Conservation (phyloP, 2,797 vertebrate genomes). For the Dallia pectoralis region DNA sequence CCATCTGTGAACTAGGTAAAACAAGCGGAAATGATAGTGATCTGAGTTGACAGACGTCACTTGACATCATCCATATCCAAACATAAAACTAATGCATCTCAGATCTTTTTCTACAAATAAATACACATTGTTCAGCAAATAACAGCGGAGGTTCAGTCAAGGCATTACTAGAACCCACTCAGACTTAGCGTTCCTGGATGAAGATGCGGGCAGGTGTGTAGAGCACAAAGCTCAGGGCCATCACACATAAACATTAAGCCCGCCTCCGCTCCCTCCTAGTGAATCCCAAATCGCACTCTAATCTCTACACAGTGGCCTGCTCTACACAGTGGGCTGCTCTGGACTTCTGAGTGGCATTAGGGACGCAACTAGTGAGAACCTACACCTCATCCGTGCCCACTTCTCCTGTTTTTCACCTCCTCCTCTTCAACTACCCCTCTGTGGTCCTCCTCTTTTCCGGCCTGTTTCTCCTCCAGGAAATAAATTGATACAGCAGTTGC, state of each 20-base stretch:
- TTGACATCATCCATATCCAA: too few species aligned
- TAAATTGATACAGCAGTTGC: slow-evolving; percentile 19
- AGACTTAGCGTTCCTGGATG: slow-evolving; percentile 19
- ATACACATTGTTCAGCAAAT: too few species aligned
- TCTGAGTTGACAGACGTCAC: too few species aligned
- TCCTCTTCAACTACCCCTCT: slow-evolving; percentile 17
- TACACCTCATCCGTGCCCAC: not conserved
- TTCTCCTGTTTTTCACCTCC: not conserved
- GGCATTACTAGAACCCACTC: too few species aligned
- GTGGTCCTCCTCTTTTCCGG: not conserved
- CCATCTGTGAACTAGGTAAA: too few species aligned
- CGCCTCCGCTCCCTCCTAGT: not conserved
- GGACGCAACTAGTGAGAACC: not conserved
- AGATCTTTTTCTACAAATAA: too few species aligned
- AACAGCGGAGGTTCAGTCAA: too few species aligned
- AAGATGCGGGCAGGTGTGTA: not conserved
- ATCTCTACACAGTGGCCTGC: not conserved
- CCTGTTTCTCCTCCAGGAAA: slow-evolving; percentile 20
- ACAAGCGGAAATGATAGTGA: not conserved
- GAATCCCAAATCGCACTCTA: not conserved
- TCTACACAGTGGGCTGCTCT: not conserved
- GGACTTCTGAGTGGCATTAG: not conserved
- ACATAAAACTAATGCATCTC: too few species aligned
- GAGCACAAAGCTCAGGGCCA: not conserved
- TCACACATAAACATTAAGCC: slow-evolving; percentile 1